These are phyloP conservation scores for Polyommatus iphigenia DNA, from an alignment of 2,888 invertebrate genomes.

Conservation along the genomic window DNA sequence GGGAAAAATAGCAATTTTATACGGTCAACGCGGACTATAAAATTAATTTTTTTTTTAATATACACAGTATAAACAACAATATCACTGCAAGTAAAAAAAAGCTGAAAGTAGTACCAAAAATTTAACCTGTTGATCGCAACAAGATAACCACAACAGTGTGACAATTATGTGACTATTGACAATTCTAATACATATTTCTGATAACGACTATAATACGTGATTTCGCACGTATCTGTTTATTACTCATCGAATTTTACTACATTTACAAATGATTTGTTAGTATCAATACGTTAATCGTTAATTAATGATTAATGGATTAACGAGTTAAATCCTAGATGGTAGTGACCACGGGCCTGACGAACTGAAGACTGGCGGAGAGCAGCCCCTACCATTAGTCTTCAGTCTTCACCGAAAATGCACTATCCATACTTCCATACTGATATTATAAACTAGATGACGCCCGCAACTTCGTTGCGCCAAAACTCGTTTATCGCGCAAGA, in stretches of 20 bases:
- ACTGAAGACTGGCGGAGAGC: neutral
- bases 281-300: too few species aligned
- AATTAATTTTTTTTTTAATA: neutral
- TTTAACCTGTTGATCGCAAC: neutral
- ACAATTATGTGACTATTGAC: neutral
- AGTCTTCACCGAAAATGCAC: neutral
- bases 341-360: too few species aligned
- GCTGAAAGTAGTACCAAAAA: neutral
- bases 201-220: neutral
- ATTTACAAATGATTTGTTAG: neutral
- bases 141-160: neutral
- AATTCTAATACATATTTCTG: neutral
- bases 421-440: too few species aligned
- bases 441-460: too few species aligned
- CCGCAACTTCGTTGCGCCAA: too few species aligned
- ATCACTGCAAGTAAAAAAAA: neutral
- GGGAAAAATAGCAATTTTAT: neutral
- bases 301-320: too few species aligned
- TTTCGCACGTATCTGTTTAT: neutral
- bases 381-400: neutral
- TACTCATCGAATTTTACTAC: neutral
- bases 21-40: neutral
- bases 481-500: too few species aligned
- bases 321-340: too few species aligned
- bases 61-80: neutral